Base-by-base conservation (phyloP, 2,888 invertebrate genomes). In the Seira musarum region DNA sequence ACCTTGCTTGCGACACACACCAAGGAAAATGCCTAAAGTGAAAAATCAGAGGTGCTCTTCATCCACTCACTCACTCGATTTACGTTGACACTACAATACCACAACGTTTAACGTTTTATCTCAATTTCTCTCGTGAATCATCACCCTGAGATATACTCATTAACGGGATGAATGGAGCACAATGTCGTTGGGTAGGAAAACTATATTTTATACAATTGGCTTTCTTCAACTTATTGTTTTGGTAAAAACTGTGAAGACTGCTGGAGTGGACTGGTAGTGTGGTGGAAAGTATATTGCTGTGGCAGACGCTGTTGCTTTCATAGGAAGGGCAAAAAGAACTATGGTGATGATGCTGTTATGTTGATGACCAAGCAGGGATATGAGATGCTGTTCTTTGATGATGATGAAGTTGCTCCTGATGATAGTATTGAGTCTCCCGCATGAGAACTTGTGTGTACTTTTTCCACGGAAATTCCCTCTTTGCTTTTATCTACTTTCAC, bases 261-360 rank as follows among this genome's bases (percentile, higher is more conserved):
- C 6, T n/a, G n/a, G n/a, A n/a, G n/a, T n/a, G n/a, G n/a, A n/a
- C n/a, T n/a, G n/a, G n/a, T 8, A 49, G 24, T 63, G 71, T 46
- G 40, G 24, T 22, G 49, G 17, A 53, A 24, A 6, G 21, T 1
- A 24, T 57, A 17, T 73, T 24, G 57, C 61, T 71, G 71, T 71
- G 71, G 46, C 40, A 66, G 71, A 78, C 78, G 66, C 78, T 78
- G 78, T 78, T 78, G 78, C 71, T 78, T 65, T 78, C 66, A 60
- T 61, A 66, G 66, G 71, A 71, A 77, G 65, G 65, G 68, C n/a
- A 53, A 68, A 40, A 67, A 25, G 64, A 65, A 10, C 24, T 49
- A 53, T 49, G 68, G 69, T 77, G 70, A 77, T 64, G n/a, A n/a
- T n/a, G n/a, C n/a, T n/a, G n/a, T n/a, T n/a, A n/a, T n/a, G 57